Base-by-base conservation (phyloP, 2,888 invertebrate genomes). In the Pristionchus mayeri region DNA sequence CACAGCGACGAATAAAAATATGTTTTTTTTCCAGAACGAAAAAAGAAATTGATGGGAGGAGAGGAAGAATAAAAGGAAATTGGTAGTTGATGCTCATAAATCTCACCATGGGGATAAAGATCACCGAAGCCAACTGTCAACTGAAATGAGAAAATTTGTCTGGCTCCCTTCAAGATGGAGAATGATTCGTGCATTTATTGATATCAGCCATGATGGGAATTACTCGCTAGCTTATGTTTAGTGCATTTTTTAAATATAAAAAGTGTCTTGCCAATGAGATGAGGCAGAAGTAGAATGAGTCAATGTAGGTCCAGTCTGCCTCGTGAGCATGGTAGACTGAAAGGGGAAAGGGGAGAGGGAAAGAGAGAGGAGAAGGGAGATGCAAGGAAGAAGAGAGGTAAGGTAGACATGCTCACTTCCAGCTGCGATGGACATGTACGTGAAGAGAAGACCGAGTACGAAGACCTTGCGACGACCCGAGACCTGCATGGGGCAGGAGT, bases 121-220 rank as follows among this genome's bases (percentile, higher is more conserved):
- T 92, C 92, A 0, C 92, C 92, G 80, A 92, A 92, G 3, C 92
- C 92, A 30, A 92, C 90, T 0, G 92, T 92, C 76, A 90, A 87
- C 91, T 91, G 86, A 60, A 82, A 80, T 18, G 7, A 71, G 7
- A 34, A 11, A 30, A 13, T 67, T 37, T 24, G n/a, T n/a, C n/a
- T n/a, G n/a, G n/a, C n/a, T n/a, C n/a, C n/a, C n/a, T n/a, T n/a
- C n/a, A n/a, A n/a, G n/a, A n/a, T n/a, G n/a, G n/a, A n/a, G n/a
- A n/a, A n/a, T n/a, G n/a, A n/a, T n/a, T n/a, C n/a, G n/a, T n/a
- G n/a, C n/a, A n/a, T n/a, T n/a, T n/a, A n/a, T n/a, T n/a, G n/a
- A n/a, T n/a, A n/a, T n/a, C n/a, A n/a, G n/a, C n/a, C n/a, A n/a
- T n/a, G n/a, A n/a, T n/a, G n/a, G n/a, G n/a, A n/a, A n/a, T n/a